Evolutionary conservation across 2,113 vertebrate species (phyloP), one percentile per base, ranked within the genome.

Genomic region (Alligator sinensis): DNA sequence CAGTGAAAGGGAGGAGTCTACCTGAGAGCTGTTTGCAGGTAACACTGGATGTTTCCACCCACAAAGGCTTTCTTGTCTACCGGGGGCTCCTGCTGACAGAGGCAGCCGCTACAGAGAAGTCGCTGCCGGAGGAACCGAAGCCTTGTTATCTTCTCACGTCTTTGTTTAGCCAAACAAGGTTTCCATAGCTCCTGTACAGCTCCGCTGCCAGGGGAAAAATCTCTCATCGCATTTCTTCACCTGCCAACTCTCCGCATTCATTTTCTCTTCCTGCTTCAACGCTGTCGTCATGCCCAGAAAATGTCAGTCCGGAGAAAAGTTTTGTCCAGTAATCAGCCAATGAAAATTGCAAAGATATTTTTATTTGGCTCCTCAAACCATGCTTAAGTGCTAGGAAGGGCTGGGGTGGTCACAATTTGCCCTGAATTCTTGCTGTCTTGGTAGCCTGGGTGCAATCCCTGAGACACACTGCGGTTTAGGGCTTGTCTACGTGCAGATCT

Each of bases 311-410:
- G 74, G 92, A 94, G 94, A 1, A 1, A 34, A 91, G 89, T 87
- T 94, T 93, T 91, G 96, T 96, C 93, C 95, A 59, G 88, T 94
- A 94, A 96, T 70, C 83, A 96, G 92, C 27, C 94, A 11, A 72
- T 86, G 95, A 89, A 82, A 88, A 91, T 86, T 78, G 88, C 59
- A 86, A 9, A 92, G 91, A 95, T 91, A 77, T 95, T 47, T 88
- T 21, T 3, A 80, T 82, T 87, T 88, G 92, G 85, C 90, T 75
- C 28, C 80, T 90, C 14, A n/a, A 77, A 12, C 78, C 5, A 38
- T 1, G 70, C 87, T 77, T 22, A n/a, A 84, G 27, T 64, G 75
- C 22, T 68, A 89, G 93, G 18, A 77, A n/a, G 89, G n/a, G 90
- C 79, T 1, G 59, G 77, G 18, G 72, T 34, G 2, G 5, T 0